phyloP scores from a whole-genome alignment of 23 tunicate species.

The Ascidia mentula region DNA sequence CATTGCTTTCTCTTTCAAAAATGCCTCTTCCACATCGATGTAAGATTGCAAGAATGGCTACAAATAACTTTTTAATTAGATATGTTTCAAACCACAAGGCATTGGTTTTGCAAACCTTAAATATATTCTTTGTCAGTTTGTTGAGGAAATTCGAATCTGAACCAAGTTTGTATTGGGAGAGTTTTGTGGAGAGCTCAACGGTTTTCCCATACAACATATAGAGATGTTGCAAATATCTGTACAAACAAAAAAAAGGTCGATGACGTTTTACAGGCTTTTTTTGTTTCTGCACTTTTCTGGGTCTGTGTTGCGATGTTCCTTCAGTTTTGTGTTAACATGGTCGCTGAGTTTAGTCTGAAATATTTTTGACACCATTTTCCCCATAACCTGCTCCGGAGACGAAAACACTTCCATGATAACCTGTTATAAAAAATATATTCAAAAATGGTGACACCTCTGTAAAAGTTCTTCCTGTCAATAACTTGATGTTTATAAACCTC shows the following conservation, averaged over 20 bases:
- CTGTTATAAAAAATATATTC: conserved; percentile 26
- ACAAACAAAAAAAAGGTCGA: conserved; percentile 1
- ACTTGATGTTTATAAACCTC: too few relatives aligned
- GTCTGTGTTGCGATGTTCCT: conserved; percentile 48
- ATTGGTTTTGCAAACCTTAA: conserved; percentile 34
- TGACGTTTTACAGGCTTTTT: neutral
- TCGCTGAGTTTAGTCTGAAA: conserved; percentile 73
- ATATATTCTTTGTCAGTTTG: conserved; percentile 71
- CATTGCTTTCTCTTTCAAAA: conserved; percentile 81
- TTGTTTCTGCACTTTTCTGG: conserved; percentile 56
- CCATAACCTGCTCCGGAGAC: conserved; percentile 96
- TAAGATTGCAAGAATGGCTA: conserved; percentile 65
- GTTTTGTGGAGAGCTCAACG: conserved; percentile 49
- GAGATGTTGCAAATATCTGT: conserved; percentile 65
- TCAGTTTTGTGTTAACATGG: conserved; percentile 57
- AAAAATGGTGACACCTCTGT: too few relatives aligned
- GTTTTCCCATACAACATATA: conserved; percentile 70
- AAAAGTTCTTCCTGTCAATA: too few relatives aligned
- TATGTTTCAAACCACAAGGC: too few relatives aligned
- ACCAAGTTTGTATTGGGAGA: conserved; percentile 79
- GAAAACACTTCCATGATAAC: conserved; percentile 72
- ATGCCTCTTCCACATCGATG: conserved; percentile 65
- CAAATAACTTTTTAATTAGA: too few relatives aligned
- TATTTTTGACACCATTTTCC: conserved; percentile 75
- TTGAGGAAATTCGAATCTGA: conserved; percentile 85